These are phyloP conservation scores for Dione juno DNA, from an alignment of 2,888 invertebrate genomes.

Conservation along the genomic window DNA sequence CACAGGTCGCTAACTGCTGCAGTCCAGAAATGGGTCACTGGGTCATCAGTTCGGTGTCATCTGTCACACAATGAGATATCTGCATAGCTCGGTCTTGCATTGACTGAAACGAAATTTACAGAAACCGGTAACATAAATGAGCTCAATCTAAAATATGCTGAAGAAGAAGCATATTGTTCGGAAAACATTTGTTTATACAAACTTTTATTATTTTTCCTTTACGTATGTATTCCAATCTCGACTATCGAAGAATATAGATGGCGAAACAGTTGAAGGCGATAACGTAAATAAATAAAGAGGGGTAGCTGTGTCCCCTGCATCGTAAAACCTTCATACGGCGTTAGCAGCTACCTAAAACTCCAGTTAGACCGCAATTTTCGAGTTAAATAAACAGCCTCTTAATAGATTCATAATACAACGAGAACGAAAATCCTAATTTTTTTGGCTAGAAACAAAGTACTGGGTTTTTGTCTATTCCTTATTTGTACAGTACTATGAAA, in stretches of 20 bases:
- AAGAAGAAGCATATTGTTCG: slow-evolving; percentile 5
- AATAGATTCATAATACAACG: slow-evolving; percentile 73
- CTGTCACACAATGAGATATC: slow-evolving; percentile 79
- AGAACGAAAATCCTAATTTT: slow-evolving; percentile 62
- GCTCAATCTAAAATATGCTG: slow-evolving; percentile 46
- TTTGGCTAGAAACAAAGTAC: slow-evolving; percentile 66
- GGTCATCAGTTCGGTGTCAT: slow-evolving; percentile 71
- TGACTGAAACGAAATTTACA: slow-evolving; percentile 53
- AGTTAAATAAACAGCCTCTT: slow-evolving; percentile 72
- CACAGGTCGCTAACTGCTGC: slow-evolving; percentile 71
- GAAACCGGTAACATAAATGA: slow-evolving; percentile 41
- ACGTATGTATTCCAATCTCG: slow-evolving; percentile 52
- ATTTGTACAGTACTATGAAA: slow-evolving; percentile 59
- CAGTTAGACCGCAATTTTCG: slow-evolving; percentile 54
- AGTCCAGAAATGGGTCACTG: slow-evolving; percentile 76
- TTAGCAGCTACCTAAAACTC: slow-evolving; percentile 54
- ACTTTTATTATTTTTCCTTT: slow-evolving; percentile 52
- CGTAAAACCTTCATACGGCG: slow-evolving; percentile 63
- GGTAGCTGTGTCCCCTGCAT: slow-evolving; percentile 62
- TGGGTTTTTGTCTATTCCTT: slow-evolving; percentile 62
- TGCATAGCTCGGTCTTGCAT: slow-evolving; percentile 70
- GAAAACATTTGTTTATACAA: slow-evolving; percentile 26
- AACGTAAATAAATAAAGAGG: slow-evolving; percentile 69
- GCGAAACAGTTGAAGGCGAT: slow-evolving; percentile 60
- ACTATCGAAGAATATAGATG: slow-evolving; percentile 58